A percentile compares a stretch with the other conserved stretches of the same genome.
These are phyloP conservation scores for Nemurella pictetii DNA, from an alignment of 2,888 invertebrate species.

Conservation along the genomic window DNA sequence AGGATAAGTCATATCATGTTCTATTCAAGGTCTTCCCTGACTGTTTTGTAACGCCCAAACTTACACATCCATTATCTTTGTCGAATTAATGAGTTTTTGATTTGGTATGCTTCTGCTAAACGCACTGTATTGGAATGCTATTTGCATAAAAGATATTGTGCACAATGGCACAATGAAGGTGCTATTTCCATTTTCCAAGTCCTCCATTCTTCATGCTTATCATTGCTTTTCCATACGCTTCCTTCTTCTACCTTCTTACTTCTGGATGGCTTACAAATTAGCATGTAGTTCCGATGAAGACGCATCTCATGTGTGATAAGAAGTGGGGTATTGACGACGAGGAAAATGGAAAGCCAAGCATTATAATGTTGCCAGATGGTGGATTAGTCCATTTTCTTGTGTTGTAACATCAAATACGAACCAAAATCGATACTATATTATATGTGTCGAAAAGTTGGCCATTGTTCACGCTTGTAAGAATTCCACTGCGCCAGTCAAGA, in stretches of 20 bases:
- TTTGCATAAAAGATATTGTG: background rate
- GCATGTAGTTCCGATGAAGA: background rate
- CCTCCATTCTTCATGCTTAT: background rate
- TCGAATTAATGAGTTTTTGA: background rate
- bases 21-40: no score
- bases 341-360: background rate
- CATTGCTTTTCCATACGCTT: background rate
- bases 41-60: no score
- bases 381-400: background rate
- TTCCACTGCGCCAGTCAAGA: no score
- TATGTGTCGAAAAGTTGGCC: no score
- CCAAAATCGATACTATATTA: no score
- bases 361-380: background rate
- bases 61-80: no score
- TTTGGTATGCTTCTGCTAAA: background rate
- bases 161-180: background rate
- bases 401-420: no score
- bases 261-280: background rate
- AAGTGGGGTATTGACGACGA: background rate
- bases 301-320: background rate
- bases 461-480: no score
- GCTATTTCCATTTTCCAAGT: background rate
- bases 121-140: background rate
- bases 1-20: no score
- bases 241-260: background rate